Conservation (phyloP, 1,140 invertebrate genomes). For the Cyclina sinensis region DNA sequence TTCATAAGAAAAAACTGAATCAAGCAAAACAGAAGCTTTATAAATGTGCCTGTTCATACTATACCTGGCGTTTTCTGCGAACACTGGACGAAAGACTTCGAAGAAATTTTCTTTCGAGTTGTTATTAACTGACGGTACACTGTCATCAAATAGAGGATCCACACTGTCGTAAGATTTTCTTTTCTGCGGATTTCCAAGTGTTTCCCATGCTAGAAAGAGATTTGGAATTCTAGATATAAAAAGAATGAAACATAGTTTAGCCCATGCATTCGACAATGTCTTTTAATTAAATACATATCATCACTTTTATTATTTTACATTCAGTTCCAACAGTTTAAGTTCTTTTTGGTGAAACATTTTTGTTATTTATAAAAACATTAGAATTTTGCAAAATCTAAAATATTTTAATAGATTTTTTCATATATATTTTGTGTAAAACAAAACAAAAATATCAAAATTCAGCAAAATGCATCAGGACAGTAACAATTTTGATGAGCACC, state of each 20-base stretch:
- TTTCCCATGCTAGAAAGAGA: constrained; percentile 89
- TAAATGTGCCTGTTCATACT: no score
- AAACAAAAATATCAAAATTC: no score
- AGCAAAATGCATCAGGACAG: no score
- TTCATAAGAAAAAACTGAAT: no score
- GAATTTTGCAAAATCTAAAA: no score
- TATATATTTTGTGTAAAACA: neutral
- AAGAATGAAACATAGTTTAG: no score
- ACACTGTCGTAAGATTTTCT: constrained; percentile 98
- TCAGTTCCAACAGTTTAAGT: neutral
- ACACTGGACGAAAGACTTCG: constrained; percentile 92
- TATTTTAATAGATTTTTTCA: no score
- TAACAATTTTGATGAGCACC: no score
- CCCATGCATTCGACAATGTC: neutral
- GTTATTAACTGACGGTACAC: constrained; percentile 92
- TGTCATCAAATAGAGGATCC: constrained; percentile 97
- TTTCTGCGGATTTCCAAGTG: constrained; percentile 93
- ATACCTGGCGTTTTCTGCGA: constrained; percentile 92
- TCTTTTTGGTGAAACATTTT: neutral
- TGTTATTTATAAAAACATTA: no score
- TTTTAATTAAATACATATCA: neutral
- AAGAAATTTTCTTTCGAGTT: constrained; percentile 94
- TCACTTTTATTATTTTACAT: neutral
- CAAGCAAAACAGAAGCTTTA: no score
- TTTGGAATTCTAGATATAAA: neutral